Evolutionary conservation across 2,888 invertebrate genomes (phyloP).

Genomic region (Ecdyonurus torrentis): DNA sequence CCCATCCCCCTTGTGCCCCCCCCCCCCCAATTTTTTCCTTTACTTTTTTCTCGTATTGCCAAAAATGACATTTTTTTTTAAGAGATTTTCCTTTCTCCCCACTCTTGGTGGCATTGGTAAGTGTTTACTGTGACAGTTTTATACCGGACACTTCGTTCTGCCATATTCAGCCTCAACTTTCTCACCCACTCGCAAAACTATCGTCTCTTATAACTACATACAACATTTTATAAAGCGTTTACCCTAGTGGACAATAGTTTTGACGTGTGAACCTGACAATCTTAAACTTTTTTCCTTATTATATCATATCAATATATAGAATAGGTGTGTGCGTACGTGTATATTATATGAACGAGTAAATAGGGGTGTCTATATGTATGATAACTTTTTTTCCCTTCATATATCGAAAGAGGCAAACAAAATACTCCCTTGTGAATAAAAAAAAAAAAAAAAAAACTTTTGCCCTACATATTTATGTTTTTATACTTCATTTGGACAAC

Average conservation of each 20-base stretch:
- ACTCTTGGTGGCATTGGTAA: background rate
- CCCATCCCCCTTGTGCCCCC: background rate
- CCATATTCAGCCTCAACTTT: constrained; percentile 2
- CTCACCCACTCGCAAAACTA: too few species aligned
- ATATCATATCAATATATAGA: too few species aligned
- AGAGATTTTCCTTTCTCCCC: background rate
- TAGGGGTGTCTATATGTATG: too few species aligned
- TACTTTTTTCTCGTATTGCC: background rate
- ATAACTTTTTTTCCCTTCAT: too few species aligned
- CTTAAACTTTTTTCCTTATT: too few species aligned
- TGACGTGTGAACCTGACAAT: constrained; percentile 1
- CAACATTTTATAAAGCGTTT: background rate
- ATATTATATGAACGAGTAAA: too few species aligned
- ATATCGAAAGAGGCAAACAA: too few species aligned
- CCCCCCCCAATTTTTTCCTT: background rate
- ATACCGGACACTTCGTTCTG: constrained; percentile 1
- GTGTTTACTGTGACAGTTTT: constrained; percentile 4
- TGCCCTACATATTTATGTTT: too few species aligned
- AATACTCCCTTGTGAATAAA: too few species aligned
- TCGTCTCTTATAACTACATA: background rate
- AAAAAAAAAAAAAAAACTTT: too few species aligned
- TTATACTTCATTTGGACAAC: too few species aligned
- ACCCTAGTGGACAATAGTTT: background rate
- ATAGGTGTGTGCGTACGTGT: too few species aligned
- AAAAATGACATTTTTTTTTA: background rate